Evolutionary conservation across 2,113 vertebrate genomes (phyloP), one percentile per base, ranked within the genome.

Genomic region (Tapirus terrestris): DNA sequence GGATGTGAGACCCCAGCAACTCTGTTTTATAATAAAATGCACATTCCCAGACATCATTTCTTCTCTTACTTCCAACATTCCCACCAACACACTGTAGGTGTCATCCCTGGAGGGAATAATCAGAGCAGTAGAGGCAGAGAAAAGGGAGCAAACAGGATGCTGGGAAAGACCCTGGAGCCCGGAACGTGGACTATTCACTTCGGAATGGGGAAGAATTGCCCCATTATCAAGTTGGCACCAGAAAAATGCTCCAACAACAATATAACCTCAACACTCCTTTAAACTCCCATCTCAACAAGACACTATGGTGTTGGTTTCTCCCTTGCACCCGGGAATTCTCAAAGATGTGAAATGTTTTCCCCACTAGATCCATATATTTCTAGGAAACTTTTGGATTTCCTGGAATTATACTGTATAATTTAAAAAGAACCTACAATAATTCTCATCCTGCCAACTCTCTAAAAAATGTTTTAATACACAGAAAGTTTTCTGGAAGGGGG

Each of bases 371-470:
- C 9, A 73, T 84, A 3, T 33, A 76, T 76, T 82, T 91, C 93
- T 53, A 92, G 77, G 61, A 95, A 96, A 94, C 3, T 43, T 77
- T 39, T n/a, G 43, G 45, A 53, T 88, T 96, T 98, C 29, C 94
- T 92, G 89, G 70, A 90, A 94, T 33, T 94, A 33, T 93, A 82
- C 51, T 88, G 76, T 82, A 61, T 91, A 70, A 96, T 95, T 90
- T 51, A 31, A 25, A 76, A 95, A 82, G 58, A 84, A 21, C 36
- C 53, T 82, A 82, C 33, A 63, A 17, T 96, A 90, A 68, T 70
- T 96, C 80, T 89, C n/a, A 96, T 17, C 48, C 53, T 27, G 68
- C 10, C 95, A 60, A 85, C 4, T 97, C 81, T 77, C 20, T 43
- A 75, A 86, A 75, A 73, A 96, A 86, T 80, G 39, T 89, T 63